These are phyloP conservation scores for Drepana falcataria DNA, from an alignment of 2,888 invertebrate species.

Conservation along the genomic window DNA sequence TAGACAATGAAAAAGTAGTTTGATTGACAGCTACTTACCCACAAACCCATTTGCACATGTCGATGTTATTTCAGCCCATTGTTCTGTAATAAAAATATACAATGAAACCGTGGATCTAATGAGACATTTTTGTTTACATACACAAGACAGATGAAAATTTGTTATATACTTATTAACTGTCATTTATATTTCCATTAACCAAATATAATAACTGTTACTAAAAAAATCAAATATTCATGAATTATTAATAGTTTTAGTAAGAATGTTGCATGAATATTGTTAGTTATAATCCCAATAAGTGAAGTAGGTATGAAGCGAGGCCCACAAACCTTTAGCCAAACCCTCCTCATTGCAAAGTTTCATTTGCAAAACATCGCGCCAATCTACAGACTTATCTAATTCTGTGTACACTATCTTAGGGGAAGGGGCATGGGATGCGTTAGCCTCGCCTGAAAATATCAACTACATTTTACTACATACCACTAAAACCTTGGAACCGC, in stretches of 20 bases:
- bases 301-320: conserved; percentile 31
- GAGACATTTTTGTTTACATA: conserved; percentile 2
- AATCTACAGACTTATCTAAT: conserved; percentile 75
- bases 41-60: conserved; percentile 53
- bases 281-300: conserved; percentile 7
- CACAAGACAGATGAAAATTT: not conserved
- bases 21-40: conserved; percentile 33
- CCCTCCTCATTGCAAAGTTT: conserved; percentile 48
- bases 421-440: conserved; percentile 52
- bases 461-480: conserved; percentile 27
- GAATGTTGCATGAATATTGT: not conserved
- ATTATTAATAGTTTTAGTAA: not conserved
- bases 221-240: not conserved
- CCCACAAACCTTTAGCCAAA: conserved; percentile 74
- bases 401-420: conserved; percentile 67
- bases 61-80: conserved; percentile 55
- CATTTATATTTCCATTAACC: not conserved
- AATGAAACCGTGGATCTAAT: conserved; percentile 1
- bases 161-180: not conserved
- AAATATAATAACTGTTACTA: too few species aligned
- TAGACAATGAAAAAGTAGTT: too few species aligned
- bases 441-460: conserved; percentile 67
- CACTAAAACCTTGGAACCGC: not conserved
- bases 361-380: conserved; percentile 62
- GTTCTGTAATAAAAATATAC: conserved; percentile 41